These are phyloP conservation scores for Zoanthus sansibaricus DNA, from an alignment of 92 coral and sea anemone genomes.

Conservation along the genomic window DNA sequence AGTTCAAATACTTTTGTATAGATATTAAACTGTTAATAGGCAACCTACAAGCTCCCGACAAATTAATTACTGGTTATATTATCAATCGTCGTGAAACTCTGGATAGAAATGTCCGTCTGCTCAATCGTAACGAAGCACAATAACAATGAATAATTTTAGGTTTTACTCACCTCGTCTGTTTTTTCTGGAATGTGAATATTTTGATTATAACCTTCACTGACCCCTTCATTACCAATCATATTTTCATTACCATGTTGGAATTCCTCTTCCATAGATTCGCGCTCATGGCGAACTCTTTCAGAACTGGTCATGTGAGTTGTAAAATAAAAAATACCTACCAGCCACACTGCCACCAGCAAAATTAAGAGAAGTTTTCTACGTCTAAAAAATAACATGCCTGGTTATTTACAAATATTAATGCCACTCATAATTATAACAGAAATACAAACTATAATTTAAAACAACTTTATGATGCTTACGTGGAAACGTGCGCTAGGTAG, in stretches of 20 bases:
- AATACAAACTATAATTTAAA: background rate
- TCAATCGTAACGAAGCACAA: background rate
- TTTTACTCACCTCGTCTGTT: constrained; percentile 29
- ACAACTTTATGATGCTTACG: constrained; percentile 37
- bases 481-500: constrained; percentile 10
- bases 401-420: constrained; percentile 55
- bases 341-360: constrained; percentile 81
- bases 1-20: background rate
- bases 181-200: background rate
- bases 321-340: constrained; percentile 87
- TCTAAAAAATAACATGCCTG: constrained; percentile 76
- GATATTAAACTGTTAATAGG: background rate
- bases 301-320: constrained; percentile 57
- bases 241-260: constrained; percentile 24
- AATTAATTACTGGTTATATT: background rate
- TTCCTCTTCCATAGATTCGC: constrained; percentile 41
- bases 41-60: background rate
- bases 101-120: background rate
- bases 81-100: background rate
- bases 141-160: background rate
- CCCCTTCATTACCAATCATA: background rate
- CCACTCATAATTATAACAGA: background rate
- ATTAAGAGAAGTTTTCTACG: constrained; percentile 80
- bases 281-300: constrained; percentile 30
- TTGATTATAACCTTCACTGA: constrained; percentile 17